Base-by-base conservation (phyloP, 2,113 vertebrate genomes). In the Pagrus major region DNA sequence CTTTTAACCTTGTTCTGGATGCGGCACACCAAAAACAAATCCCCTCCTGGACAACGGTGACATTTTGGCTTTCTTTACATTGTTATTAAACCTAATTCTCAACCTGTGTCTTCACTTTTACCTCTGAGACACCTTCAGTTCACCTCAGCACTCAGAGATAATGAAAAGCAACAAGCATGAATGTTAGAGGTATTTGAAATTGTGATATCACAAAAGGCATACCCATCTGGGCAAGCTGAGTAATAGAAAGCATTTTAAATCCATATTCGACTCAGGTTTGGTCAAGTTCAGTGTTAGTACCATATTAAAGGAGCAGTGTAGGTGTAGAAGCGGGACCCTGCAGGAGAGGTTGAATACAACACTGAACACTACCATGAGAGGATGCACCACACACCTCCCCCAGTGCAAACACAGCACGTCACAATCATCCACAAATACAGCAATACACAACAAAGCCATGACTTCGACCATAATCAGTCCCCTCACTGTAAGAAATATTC, bases 341-440 rank as follows among this genome's bases (percentile, higher is more conserved):
- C 60, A 81, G 66, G 73, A 72, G 59, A 78, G 27, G 55, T 29
- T 46, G 56, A 82, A 79, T 12, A 86, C 86, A 69, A 87, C 70
- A 71, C 21, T 51, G 29, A 79, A 81, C 82, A 81, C 61, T 1
- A 83, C 51, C 51, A 39, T 39, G 8, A 66, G n/a, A 68, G 86
- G 76, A 81, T 5, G 35, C 21, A 47, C 37, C 12, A 12, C 41
- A 7, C 2, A 16, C 29, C 49, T 76, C 70, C 77, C 5, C 70
- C 65, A 37, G 73, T 79, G 79, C 86, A 83, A 86, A 89, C 83
- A 91, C 88, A 80, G 29, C 7, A 86, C 84, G 27, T 33, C 44
- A 82, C 66, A 18, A 67, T 54, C 58, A 27, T 51, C 66, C 61
- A 85, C 85, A 39, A 77, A 71, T 6, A 89, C 63, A 77, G 80